These are phyloP conservation scores for Eupelmus urozonus DNA, from an alignment of 2,888 invertebrate species.

Conservation along the genomic window DNA sequence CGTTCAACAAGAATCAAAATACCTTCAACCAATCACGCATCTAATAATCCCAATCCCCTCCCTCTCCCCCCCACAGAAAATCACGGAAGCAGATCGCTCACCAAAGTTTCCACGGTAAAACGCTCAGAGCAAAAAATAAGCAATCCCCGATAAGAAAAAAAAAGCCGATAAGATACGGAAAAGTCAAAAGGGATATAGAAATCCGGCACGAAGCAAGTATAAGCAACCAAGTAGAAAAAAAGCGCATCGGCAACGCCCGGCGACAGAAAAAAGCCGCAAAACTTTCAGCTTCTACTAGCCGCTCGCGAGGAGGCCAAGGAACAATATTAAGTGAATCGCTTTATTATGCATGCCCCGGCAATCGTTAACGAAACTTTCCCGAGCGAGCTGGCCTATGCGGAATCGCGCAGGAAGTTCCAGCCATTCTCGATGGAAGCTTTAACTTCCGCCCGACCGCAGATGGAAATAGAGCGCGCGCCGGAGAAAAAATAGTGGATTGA, in stretches of 20 bases:
- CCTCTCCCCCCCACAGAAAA: neutral
- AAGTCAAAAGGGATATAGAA: constrained; percentile 25
- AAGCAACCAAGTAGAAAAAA: neutral
- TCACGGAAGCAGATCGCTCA: neutral
- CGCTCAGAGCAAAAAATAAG: neutral
- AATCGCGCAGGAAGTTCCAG: constrained; percentile 20
- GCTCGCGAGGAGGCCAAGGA: neutral
- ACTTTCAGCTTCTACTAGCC: neutral
- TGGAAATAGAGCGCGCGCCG: neutral
- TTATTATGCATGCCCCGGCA: constrained; percentile 63
- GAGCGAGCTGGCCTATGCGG: constrained; percentile 13
- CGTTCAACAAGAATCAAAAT: too few relatives aligned
- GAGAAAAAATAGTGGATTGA: constrained; percentile 18
- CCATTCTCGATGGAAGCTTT: constrained; percentile 7
- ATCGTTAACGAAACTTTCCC: constrained; percentile 61
- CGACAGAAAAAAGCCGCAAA: neutral
- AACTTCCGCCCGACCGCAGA: constrained; percentile 21
- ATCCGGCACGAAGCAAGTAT: neutral
- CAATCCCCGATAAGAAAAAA: neutral
- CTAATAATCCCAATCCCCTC: too few relatives aligned
- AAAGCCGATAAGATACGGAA: neutral
- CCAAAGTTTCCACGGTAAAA: constrained; percentile 9
- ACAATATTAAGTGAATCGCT: constrained; percentile 51
- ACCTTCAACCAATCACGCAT: too few relatives aligned
- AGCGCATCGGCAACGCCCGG: neutral